Evolutionary conservation across 2,797 vertebrate species (phyloP).

Genomic region (Cuculus canorus): DNA sequence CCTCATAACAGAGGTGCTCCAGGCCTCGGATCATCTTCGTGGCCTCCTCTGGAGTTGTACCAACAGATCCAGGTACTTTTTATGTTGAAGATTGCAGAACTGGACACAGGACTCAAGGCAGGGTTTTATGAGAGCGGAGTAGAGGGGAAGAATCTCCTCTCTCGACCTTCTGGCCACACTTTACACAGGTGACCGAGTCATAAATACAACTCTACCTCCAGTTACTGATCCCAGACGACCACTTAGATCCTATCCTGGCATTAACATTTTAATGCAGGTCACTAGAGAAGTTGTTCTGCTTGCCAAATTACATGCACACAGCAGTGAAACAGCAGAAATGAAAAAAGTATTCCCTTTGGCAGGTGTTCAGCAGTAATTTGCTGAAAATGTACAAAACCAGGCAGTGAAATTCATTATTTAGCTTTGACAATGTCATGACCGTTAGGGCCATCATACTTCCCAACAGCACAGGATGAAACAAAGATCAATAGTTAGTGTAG

Average conservation of each 20-base stretch:
- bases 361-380: slow-evolving; percentile 51
- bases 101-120: too few species aligned
- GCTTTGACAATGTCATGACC: slow-evolving; percentile 52
- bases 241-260: not conserved
- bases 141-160: too few species aligned
- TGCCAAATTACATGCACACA: not conserved
- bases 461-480: not conserved
- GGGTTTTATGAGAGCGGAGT: too few species aligned
- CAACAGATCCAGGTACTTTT: too few species aligned
- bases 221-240: not conserved
- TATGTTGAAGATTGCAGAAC: too few species aligned
- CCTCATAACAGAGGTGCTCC: too few species aligned
- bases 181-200: not conserved
- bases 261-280: not conserved
- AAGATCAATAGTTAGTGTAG: fast-evolving
- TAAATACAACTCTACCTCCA: not conserved
- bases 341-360: slow-evolving; percentile 48
- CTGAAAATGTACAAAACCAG: not conserved
- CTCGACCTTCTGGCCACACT: too few species aligned
- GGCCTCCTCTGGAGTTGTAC: too few species aligned
- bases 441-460: not conserved
- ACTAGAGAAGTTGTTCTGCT: not conserved
- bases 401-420: slow-evolving; percentile 7
- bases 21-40: too few species aligned
- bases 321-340: not conserved